Conservation (phyloP, 2,113 vertebrate species). For the Cyphomyrus discorhynchus region DNA sequence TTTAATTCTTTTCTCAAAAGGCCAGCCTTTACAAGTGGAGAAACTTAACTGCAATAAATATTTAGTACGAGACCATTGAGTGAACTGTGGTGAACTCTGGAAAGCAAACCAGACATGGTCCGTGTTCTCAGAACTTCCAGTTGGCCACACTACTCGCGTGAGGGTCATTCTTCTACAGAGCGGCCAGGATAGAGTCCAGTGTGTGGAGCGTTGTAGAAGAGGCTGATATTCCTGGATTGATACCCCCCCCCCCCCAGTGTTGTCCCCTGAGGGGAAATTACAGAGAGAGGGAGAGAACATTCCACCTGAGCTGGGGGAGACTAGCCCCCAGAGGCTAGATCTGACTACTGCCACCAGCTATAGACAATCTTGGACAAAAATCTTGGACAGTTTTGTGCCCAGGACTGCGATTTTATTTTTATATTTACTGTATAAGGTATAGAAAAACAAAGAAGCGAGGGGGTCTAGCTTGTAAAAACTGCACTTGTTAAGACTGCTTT, state of each 20-base stretch:
- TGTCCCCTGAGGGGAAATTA: background rate
- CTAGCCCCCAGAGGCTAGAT: constrained; percentile 16
- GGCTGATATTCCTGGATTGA: background rate
- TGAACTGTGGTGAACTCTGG: constrained; percentile 15
- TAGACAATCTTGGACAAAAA: constrained; percentile 53
- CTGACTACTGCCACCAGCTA: constrained; percentile 43
- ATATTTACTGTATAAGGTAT: constrained; percentile 46
- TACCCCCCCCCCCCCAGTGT: background rate
- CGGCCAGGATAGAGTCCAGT: background rate
- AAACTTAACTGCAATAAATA: background rate
- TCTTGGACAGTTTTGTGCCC: constrained; percentile 43
- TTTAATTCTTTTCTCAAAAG: background rate
- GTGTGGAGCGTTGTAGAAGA: background rate
- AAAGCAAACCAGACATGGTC: constrained; percentile 8
- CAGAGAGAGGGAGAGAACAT: constrained; percentile 5
- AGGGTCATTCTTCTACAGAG: background rate
- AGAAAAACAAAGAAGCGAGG: constrained; percentile 24
- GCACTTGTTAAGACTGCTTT: constrained; percentile 46
- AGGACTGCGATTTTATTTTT: constrained; percentile 52
- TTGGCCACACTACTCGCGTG: background rate
- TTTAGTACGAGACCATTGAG: constrained; percentile 10
- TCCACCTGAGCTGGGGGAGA: constrained; percentile 2
- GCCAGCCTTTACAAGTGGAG: constrained; percentile 8
- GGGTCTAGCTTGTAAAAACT: constrained; percentile 50
- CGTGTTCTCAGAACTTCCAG: background rate